A percentile compares a stretch with the other conserved stretches of the same genome.
These are phyloP conservation scores for Stenopsyche tienmushanensis DNA, from an alignment of 1,140 invertebrate species.

Conservation along the genomic window DNA sequence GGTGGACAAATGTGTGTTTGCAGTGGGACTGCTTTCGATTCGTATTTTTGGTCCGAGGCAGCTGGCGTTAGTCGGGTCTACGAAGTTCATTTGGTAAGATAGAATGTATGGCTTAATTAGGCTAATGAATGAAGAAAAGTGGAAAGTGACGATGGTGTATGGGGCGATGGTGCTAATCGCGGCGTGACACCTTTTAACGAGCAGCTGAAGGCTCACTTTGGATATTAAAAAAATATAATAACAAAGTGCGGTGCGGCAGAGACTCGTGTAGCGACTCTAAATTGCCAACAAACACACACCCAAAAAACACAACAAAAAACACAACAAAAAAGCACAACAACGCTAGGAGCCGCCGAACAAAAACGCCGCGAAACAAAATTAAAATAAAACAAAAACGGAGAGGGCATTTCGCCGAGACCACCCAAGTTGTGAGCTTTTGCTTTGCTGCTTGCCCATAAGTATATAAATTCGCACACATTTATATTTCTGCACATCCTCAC, in stretches of 20 bases:
- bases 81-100: too few species aligned
- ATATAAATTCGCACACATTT: not conserved
- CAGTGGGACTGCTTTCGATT: too few species aligned
- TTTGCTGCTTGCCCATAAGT: not conserved
- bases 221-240: not conserved
- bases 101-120: too few species aligned
- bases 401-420: slow-evolving; percentile 20
- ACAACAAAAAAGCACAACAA: not conserved
- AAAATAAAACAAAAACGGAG: slow-evolving; percentile 22
- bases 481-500: not conserved
- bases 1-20: too few species aligned
- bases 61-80: too few species aligned
- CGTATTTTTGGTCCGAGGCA: too few species aligned
- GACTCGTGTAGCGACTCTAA: slow-evolving; percentile 3
- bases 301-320: slow-evolving; percentile 3
- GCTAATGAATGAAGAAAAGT: too few species aligned
- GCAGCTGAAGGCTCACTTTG: slow-evolving; percentile 3
- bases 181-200: slow-evolving; percentile 4
- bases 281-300: not conserved
- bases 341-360: slow-evolving; percentile 21
- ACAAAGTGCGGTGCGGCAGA: not conserved
- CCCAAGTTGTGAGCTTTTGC: slow-evolving; percentile 20
- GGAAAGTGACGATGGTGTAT: too few species aligned
- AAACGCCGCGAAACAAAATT: slow-evolving; percentile 28
- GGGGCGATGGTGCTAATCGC: slow-evolving; percentile 8